Evolutionary conservation across 64 coral and sea anemone genomes (phyloP), one percentile per base, ranked within the genome.

Genomic region (Acropora tenuis): DNA sequence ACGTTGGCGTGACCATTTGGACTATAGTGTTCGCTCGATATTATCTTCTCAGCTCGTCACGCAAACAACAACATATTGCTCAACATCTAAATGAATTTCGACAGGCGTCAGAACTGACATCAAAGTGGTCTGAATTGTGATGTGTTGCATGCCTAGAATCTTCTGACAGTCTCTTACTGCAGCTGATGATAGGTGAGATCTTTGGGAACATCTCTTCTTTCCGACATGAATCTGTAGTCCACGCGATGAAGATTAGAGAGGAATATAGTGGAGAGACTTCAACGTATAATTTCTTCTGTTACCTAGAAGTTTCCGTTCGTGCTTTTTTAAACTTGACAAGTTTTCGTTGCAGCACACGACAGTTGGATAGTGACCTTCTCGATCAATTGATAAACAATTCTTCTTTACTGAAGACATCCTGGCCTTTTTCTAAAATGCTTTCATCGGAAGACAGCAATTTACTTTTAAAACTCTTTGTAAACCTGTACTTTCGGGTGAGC

Each of bases 271-370:
- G 50, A 53, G 69, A 73, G 69, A 73, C 69, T 40, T 19, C 73
- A 74, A 73, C 69, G 2, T 75, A 53, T 88, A 75, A n/a, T 73
- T 88, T 75, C 50, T 88, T 88, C 55, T 88, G 66, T 88, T 75
- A 52, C n/a, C 47, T 88, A 1, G 86, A 88, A 76, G 52, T 73
- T 69, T 75, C 86, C 4, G 75, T 88, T 52, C 8, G 86, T 41
- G 69, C 86, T 74, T 88, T 73, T 75, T 71, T 76, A 20, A 88
- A 53, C 44, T 9, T 88, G 7, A 2, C 69, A 74, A 13, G 73
- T 50, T 88, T 88, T 41, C 47, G 86, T 8, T 40, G 15, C 40
- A 88, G 82, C 55, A 65, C 82, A 1, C 1, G 71, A 48, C 74
- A 74, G 73, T 88, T 72, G 19, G 47, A 88, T 40, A 57, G 46